phyloP scores from a whole-genome alignment of 2,888 invertebrate genomes.

The Lochmaea crataegi region DNA sequence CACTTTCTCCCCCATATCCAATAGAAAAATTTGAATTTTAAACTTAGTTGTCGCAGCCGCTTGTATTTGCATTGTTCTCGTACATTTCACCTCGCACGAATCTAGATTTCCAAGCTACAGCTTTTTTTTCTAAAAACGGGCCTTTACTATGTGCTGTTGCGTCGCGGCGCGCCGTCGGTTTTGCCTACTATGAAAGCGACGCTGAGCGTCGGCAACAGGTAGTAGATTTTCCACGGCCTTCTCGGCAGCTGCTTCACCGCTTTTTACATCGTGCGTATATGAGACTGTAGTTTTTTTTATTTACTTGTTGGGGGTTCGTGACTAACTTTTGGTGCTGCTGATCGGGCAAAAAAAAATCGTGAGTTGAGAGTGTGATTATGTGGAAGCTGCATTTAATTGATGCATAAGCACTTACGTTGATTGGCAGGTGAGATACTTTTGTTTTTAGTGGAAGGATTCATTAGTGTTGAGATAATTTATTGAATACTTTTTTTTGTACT shows the following conservation, averaged over 20 bases:
- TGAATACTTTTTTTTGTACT: not conserved
- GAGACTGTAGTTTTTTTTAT: constrained; percentile 13
- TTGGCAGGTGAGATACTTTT: not conserved
- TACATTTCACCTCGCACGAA: not conserved
- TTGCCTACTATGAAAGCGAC: constrained; percentile 13
- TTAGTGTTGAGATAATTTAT: not conserved
- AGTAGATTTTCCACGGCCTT: constrained; percentile 32
- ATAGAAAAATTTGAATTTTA: too few species aligned
- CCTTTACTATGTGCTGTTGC: constrained; percentile 13
- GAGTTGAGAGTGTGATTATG: not conserved
- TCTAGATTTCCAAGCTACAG: constrained; percentile 1
- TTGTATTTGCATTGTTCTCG: not conserved
- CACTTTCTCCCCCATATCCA: too few species aligned
- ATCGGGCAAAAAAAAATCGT: not conserved
- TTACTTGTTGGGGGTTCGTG: constrained; percentile 11
- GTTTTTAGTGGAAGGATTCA: too few species aligned
- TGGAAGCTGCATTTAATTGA: not conserved
- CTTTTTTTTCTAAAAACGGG: constrained; percentile 6
- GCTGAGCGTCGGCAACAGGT: constrained; percentile 28
- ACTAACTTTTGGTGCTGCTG: constrained; percentile 3
- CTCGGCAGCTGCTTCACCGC: constrained; percentile 26
- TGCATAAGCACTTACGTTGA: not conserved
- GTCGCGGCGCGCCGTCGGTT: constrained; percentile 28
- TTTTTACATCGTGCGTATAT: constrained; percentile 26
- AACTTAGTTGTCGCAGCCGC: too few species aligned